These are phyloP conservation scores for Clusia tigrina DNA, from an alignment of 2,888 invertebrate species.

Conservation along the genomic window DNA sequence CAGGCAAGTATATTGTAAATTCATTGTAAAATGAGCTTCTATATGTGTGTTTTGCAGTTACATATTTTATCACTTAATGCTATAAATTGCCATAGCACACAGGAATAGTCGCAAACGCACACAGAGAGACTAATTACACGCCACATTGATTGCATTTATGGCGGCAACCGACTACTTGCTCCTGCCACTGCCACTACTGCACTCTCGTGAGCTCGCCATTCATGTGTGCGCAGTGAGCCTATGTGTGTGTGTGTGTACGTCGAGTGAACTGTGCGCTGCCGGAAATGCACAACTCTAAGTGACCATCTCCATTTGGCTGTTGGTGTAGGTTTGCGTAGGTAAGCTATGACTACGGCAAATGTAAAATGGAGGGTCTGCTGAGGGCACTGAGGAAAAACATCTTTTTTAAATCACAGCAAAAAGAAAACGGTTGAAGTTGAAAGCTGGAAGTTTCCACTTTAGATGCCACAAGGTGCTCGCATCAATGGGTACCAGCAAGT, in stretches of 20 bases:
- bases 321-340: too few relatives aligned
- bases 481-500: too few relatives aligned
- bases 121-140: slow-evolving; percentile 53
- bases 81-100: too few relatives aligned
- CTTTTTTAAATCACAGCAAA: too few relatives aligned
- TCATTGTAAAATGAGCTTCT: too few relatives aligned
- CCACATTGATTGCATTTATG: slow-evolving; percentile 54
- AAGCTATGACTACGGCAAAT: background rate
- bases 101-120: slow-evolving; percentile 25
- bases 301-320: background rate
- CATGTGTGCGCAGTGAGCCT: background rate
- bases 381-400: too few relatives aligned
- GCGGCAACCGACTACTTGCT: background rate
- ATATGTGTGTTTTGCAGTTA: too few relatives aligned
- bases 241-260: background rate
- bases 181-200: background rate
- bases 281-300: background rate
- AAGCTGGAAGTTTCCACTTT: too few relatives aligned
- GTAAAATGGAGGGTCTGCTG: background rate
- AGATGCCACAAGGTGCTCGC: too few relatives aligned
- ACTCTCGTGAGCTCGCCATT: background rate
- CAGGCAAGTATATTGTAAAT: too few relatives aligned
- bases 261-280: background rate
- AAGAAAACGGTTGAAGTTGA: too few relatives aligned
- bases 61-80: too few relatives aligned